Base-by-base conservation (phyloP, 2,888 invertebrate genomes). In the Trypoxylon attenuatum region DNA sequence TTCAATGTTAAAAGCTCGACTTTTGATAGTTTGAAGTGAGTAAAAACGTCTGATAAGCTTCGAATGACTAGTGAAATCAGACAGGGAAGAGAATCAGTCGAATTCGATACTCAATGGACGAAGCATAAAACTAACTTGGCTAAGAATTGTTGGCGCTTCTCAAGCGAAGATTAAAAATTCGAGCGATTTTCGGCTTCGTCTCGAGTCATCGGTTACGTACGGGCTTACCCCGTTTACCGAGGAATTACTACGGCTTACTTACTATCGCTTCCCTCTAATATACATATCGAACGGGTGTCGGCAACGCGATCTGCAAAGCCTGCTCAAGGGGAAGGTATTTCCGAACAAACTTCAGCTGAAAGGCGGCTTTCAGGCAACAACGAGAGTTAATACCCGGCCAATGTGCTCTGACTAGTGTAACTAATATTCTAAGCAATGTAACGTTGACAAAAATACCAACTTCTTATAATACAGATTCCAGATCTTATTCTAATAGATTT, bases 241-340 rank as follows among this genome's bases (percentile, higher is more conserved):
- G 51, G 70, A 70, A 75, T 75, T 75, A 73, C 53, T 29, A 50
- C 54, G 53, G 71, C 68, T 73, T 71, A 59, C 57, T 41, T 41
- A 50, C 53, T 53, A 61, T 73, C 74, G 62, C 69, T 62, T 25
- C 56, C n/a, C 39, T 22, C 45, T 62, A 60, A 66, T 70, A 63
- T 64, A 69, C n/a, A n/a, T n/a, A n/a, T 66, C 45, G 74, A 58
- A 74, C 58, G 57, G 25, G 23, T 39, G 22, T 25, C 46, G 45
- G 43, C 59, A 55, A 45, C 67, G 41, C 49, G 49, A 57, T 50
- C 55, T 51, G 54, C 59, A 51, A 57, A 50, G 43, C n/a, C 27
- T 45, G 18, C 54, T 43, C 5, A 23, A 46, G 23, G 42, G 41
- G 33, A 58, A 55, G 58, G 54, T 64, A 64, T 43, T 67, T 59